Evolutionary conservation across 2,888 invertebrate genomes (phyloP).

Genomic region (Ophion obscuratus): DNA sequence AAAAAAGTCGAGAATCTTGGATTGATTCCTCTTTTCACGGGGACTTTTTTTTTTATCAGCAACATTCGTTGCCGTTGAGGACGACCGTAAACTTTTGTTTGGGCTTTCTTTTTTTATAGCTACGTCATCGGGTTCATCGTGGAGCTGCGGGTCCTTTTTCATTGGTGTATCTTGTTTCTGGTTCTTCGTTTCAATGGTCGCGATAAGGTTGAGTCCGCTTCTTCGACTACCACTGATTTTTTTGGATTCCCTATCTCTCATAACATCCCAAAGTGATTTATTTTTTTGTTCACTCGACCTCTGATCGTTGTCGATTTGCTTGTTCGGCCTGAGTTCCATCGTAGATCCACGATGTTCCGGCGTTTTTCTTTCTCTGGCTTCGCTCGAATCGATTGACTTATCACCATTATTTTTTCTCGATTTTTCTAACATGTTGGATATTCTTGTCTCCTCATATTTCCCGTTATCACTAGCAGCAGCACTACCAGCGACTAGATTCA

Average conservation of each 20-base stretch:
- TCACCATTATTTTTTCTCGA: conserved; percentile 32
- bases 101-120: not conserved
- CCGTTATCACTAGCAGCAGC: conserved; percentile 43
- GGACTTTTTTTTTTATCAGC: conserved; percentile 29
- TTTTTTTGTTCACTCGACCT: conserved; percentile 12
- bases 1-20: conserved; percentile 67
- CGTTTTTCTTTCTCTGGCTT: not conserved
- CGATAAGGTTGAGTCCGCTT: conserved; percentile 26
- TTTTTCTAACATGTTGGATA: conserved; percentile 57
- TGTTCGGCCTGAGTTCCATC: not conserved
- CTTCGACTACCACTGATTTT: conserved; percentile 29
- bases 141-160: not conserved
- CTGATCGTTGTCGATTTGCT: conserved; percentile 4
- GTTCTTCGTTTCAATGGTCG: conserved; percentile 20
- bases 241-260: conserved; percentile 65
- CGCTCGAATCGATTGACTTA: conserved; percentile 17
- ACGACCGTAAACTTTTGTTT: not conserved
- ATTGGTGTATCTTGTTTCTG: conserved; percentile 6
- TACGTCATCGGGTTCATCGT: not conserved
- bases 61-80: conserved; percentile 15
- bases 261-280: conserved; percentile 60
- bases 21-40: conserved; percentile 49
- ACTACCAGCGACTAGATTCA: not conserved
- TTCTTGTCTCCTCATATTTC: conserved; percentile 36
- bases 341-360: not conserved